A percentile compares a stretch with the other conserved stretches of the same genome.
phyloP scores from a whole-genome alignment of 2,797 vertebrate species.

The Oryzias sinensis region DNA sequence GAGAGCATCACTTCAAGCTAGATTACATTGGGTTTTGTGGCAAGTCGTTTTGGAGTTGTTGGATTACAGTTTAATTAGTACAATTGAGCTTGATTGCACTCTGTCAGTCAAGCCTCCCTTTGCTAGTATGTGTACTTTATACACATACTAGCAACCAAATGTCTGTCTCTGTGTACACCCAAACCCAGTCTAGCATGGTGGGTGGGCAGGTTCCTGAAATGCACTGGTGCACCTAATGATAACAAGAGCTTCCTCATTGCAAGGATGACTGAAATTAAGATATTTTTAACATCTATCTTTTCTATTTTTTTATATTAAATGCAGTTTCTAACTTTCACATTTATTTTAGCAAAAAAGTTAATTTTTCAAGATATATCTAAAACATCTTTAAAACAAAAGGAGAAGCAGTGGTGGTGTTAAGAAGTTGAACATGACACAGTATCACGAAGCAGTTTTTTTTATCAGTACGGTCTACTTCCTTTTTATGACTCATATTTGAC shows the following conservation, averaged over 20 bases:
- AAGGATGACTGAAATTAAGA: conserved; percentile 26
- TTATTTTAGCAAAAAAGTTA: conserved; percentile 1
- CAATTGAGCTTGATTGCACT: conserved; percentile 35
- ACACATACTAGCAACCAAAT: conserved; percentile 40
- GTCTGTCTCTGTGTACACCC: conserved; percentile 25
- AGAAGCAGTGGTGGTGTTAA: neutral
- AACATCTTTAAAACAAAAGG: conserved; percentile 13
- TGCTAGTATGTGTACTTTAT: conserved; percentile 19
- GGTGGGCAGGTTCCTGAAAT: conserved; percentile 62
- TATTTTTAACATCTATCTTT: conserved; percentile 22
- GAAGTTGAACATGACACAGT: conserved; percentile 19
- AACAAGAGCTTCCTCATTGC: conserved; percentile 54
- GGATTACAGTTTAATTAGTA: conserved; percentile 40
- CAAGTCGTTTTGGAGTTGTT: conserved; percentile 15
- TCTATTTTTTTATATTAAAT: conserved; percentile 27
- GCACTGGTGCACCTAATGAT: conserved; percentile 58
- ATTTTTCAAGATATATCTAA: neutral
- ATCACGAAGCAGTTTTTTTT: conserved; percentile 22
- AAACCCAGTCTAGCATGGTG: conserved; percentile 49
- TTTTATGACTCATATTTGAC: conserved; percentile 6
- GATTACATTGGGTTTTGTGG: conserved; percentile 14
- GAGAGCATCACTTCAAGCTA: conserved; percentile 29
- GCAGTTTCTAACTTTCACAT: conserved; percentile 9
- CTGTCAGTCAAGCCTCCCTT: conserved; percentile 24
- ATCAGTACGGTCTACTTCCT: conserved; percentile 23